A percentile compares a stretch with the other conserved stretches of the same genome.
Conservation (phyloP, 2,113 vertebrate genomes). For the Phoxinus phoxinus region DNA sequence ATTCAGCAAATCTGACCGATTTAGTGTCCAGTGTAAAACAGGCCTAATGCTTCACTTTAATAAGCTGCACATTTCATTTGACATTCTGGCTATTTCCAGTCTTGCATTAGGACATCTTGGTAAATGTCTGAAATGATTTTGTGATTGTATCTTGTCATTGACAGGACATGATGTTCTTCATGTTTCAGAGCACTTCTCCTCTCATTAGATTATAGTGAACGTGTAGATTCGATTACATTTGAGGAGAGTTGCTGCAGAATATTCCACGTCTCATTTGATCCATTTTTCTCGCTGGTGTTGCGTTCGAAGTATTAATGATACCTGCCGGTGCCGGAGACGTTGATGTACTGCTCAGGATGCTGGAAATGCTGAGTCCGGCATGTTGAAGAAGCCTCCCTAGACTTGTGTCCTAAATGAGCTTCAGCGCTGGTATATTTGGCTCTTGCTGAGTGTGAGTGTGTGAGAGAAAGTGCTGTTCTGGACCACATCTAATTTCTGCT, state of each 20-base stretch:
- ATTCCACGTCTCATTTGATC: neutral
- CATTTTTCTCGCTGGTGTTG: neutral
- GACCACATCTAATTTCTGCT: too few species aligned
- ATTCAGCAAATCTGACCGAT: neutral
- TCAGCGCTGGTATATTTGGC: neutral
- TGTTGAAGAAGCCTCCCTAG: neutral
- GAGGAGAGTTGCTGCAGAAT: neutral
- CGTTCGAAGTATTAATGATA: constrained; percentile 16
- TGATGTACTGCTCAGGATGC: constrained; percentile 1
- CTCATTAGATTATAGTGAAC: constrained; percentile 5
- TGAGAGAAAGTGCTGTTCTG: neutral
- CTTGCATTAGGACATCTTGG: neutral
- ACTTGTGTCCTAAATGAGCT: neutral
- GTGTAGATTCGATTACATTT: neutral
- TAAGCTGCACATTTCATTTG: neutral
- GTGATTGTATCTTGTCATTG: neutral
- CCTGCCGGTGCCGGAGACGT: neutral
- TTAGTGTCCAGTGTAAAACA: neutral
- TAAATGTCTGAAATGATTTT: neutral
- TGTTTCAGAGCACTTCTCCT: neutral
- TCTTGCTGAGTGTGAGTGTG: neutral
- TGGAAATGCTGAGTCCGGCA: neutral
- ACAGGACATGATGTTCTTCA: neutral
- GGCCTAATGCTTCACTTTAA: neutral
- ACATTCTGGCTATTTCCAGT: neutral